Conservation (phyloP, 2,113 vertebrate species). For the Machaerirhynchus nigripectus region DNA sequence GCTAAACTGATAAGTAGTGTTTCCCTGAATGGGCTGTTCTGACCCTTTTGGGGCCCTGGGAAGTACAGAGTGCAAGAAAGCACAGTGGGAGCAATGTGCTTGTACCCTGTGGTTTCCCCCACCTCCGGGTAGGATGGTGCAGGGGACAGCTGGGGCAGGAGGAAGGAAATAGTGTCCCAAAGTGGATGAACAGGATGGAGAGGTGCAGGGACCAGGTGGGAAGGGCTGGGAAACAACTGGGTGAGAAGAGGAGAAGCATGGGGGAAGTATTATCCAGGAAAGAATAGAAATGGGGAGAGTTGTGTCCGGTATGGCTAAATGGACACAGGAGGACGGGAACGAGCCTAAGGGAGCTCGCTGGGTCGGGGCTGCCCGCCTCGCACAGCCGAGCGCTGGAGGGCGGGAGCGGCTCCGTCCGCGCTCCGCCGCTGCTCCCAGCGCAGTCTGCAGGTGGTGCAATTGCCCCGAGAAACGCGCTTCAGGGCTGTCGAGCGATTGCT, state of each 20-base stretch:
- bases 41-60: neutral
- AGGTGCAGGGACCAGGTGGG: rapidly evolving
- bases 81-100: rapidly evolving
- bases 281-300: rapidly evolving
- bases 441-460: neutral
- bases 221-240: neutral
- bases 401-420: neutral
- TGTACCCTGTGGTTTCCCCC: rapidly evolving
- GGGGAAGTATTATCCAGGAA: rapidly evolving
- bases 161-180: neutral
- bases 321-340: rapidly evolving
- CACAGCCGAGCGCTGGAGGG: rapidly evolving
- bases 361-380: neutral
- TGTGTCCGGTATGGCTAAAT: rapidly evolving
- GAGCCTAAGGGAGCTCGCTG: rapidly evolving
- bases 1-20: neutral
- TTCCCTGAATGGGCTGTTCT: neutral
- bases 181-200: neutral
- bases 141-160: neutral
- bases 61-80: neutral
- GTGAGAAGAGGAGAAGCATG: neutral
- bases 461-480: neutral
- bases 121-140: neutral
- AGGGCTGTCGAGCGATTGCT: rapidly evolving
- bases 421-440: neutral